phyloP scores from a whole-genome alignment of 2,797 vertebrate species.

The Merluccius polli region DNA sequence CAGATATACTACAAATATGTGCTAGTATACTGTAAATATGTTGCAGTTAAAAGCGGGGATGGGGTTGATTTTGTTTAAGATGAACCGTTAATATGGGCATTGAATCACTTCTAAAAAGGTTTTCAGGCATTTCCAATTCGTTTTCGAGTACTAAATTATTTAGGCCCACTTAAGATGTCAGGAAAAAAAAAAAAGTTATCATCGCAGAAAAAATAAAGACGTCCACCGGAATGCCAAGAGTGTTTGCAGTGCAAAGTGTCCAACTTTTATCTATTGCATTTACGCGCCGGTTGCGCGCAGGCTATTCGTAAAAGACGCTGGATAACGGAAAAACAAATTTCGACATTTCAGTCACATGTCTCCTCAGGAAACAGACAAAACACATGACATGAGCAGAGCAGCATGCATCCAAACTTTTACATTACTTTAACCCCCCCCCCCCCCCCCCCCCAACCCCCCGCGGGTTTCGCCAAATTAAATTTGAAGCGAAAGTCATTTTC shows the following conservation, averaged over 20 bases:
- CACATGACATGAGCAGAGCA: background rate
- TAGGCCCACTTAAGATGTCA: background rate
- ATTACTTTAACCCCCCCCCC: background rate
- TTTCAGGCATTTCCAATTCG: background rate
- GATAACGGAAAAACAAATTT: background rate
- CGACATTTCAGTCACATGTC: background rate
- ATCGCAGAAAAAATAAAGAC: background rate
- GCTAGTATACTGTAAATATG: background rate
- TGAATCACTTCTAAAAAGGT: background rate
- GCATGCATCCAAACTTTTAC: constrained; percentile 16
- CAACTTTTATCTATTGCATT: constrained; percentile 4
- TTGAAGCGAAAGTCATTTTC: constrained; percentile 14
- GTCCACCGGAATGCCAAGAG: background rate
- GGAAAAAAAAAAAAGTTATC: background rate
- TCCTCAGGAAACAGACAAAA: background rate
- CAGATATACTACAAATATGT: too few relatives aligned
- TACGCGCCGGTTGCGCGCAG: background rate
- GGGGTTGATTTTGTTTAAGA: background rate
- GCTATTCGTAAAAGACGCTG: background rate
- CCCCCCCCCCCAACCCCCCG: constrained; percentile 2
- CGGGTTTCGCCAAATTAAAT: constrained; percentile 34
- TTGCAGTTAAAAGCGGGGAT: background rate
- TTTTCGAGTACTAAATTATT: background rate
- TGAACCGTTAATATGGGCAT: background rate
- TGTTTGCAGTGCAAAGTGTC: background rate